Percentiles rank a stretch among this genome's conserved stretches.
These are phyloP conservation scores for Hydra vulgaris DNA, from an alignment of 30 jellyfish, hydroid and myxozoan genomes.

Conservation along the genomic window DNA sequence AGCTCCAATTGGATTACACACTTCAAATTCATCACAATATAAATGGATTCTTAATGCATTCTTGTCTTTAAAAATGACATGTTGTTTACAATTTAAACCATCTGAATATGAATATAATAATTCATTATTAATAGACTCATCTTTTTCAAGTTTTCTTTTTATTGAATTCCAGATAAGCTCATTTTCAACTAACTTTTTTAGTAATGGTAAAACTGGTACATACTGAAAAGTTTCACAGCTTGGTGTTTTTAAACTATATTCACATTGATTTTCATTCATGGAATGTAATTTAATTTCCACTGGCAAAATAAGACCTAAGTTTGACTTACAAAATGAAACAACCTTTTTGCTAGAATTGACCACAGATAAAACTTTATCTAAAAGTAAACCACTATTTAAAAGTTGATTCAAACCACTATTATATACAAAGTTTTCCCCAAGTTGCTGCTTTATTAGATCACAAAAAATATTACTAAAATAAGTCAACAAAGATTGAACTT, in stretches of 20 bases:
- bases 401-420: not conserved
- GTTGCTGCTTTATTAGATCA: not conserved
- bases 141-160: not conserved
- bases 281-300: not conserved
- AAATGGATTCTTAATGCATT: not conserved
- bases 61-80: not conserved
- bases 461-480: not conserved
- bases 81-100: not conserved
- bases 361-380: not conserved
- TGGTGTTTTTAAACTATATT: not conserved
- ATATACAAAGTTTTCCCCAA: not conserved
- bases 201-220: not conserved
- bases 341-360: not conserved
- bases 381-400: not conserved
- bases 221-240: not conserved
- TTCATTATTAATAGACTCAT: not conserved
- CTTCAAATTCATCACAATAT: not conserved
- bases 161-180: not conserved
- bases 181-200: not conserved
- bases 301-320: not conserved
- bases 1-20: not conserved
- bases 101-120: not conserved
- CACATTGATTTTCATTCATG: not conserved
- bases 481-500: not conserved
- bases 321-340: not conserved